phyloP scores from a whole-genome alignment of 1,140 invertebrate species.

The Hydropsyche tenuis region DNA sequence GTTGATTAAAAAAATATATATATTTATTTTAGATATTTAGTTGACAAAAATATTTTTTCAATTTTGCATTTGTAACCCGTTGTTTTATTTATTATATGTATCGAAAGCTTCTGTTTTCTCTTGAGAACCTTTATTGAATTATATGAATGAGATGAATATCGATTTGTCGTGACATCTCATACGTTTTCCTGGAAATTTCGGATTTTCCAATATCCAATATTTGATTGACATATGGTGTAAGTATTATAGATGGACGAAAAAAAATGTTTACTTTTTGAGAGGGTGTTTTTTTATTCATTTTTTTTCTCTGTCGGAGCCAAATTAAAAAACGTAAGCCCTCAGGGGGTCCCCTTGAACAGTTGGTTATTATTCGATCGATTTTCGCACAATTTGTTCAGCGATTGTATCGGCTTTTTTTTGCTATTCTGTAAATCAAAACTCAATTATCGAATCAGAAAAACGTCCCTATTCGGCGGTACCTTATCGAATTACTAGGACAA shows the following conservation, averaged over 20 bases:
- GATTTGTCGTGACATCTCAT: not conserved
- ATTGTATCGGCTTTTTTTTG: slow-evolving; percentile 16
- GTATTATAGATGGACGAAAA: not conserved
- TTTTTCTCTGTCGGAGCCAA: not conserved
- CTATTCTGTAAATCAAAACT: slow-evolving; percentile 18
- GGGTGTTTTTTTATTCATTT: not conserved
- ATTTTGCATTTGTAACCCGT: no score
- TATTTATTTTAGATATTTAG: no score
- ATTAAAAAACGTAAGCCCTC: slow-evolving; percentile 24
- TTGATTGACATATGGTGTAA: no score
- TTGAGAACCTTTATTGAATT: no score
- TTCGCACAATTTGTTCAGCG: slow-evolving; percentile 7
- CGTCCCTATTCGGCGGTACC: not conserved
- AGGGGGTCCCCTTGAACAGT: slow-evolving; percentile 3
- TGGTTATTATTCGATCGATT: slow-evolving; percentile 18
- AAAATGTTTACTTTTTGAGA: not conserved
- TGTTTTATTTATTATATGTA: no score
- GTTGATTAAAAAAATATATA: no score
- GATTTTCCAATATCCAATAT: not conserved
- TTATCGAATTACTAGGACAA: slow-evolving; percentile 1
- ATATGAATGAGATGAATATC: not conserved
- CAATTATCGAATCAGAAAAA: slow-evolving; percentile 25
- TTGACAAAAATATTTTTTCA: no score
- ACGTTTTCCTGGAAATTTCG: not conserved
- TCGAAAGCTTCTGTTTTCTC: no score